Conservation (phyloP, 2,888 invertebrate genomes). For the Scaptomyza flava region DNA sequence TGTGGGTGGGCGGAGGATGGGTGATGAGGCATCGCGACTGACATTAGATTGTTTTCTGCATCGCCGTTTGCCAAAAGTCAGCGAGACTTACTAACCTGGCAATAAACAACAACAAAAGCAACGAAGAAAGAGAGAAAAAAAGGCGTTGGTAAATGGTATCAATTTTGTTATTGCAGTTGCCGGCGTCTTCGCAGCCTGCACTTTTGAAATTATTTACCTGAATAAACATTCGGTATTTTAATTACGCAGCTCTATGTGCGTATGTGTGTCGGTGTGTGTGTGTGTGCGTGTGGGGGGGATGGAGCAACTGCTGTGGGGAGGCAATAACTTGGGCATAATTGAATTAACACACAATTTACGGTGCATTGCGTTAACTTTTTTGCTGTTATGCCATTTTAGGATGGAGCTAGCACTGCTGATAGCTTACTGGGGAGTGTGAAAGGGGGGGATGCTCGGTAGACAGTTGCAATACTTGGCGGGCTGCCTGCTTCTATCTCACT, state of each 20-base stretch:
- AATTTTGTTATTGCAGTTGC: slow-evolving; percentile 71
- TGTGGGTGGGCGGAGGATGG: neutral
- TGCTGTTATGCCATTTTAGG: slow-evolving; percentile 45
- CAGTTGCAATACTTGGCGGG: slow-evolving; percentile 39
- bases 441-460: neutral
- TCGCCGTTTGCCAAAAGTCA: slow-evolving; percentile 68
- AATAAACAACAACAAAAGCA: slow-evolving; percentile 40
- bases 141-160: slow-evolving; percentile 56
- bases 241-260: slow-evolving; percentile 62
- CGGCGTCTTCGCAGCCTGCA: slow-evolving; percentile 51
- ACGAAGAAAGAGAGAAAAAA: slow-evolving; percentile 4
- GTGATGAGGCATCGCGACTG: slow-evolving; percentile 38
- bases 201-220: slow-evolving; percentile 81
- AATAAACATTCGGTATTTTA: slow-evolving; percentile 82
- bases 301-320: slow-evolving; percentile 37
- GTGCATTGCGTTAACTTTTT: slow-evolving; percentile 78
- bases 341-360: slow-evolving; percentile 82
- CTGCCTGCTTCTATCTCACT: slow-evolving; percentile 13
- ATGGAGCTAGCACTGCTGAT: slow-evolving; percentile 17
- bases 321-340: slow-evolving; percentile 72
- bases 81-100: slow-evolving; percentile 59
- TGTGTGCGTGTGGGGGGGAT: slow-evolving; percentile 14
- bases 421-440: neutral
- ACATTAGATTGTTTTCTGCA: slow-evolving; percentile 71
- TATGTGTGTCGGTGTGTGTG: slow-evolving; percentile 1